Base-by-base conservation (phyloP, 2,888 invertebrate genomes). In the Lochmaea crataegi region DNA sequence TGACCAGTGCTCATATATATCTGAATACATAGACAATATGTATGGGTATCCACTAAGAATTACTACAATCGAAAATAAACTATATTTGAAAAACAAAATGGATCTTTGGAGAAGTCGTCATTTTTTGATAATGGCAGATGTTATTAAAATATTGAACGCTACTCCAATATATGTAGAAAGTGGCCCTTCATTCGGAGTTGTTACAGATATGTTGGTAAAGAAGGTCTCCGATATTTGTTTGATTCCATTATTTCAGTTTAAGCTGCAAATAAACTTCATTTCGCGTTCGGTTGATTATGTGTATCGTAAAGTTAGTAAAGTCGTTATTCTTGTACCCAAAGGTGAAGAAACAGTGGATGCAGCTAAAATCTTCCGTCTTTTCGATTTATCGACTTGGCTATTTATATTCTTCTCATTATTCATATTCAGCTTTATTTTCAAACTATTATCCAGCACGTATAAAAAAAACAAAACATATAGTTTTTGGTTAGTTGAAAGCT, bases 321-420 rank as follows among this genome's bases (percentile, higher is more conserved):
- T 69, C 2, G 69, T 64, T 26, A 7, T 69, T 10, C 11, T 69
- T 7, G 48, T 69, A 7, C 56, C 64, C n/a, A 63, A 18, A 42
- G 64, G 22, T 42, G 32, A 42, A 12, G 18, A 63, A 10, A 63
- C 1, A 64, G 18, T 69, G 5, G 22, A 12, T 9, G n/a, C 45
- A 6, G 14, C 26, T 7, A 53, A 64, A 26, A 12, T 69, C 1
- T 64, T 69, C n/a, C 22, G 56, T 7, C 56, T 69, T n/a, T 69
- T 64, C 16, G 64, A 69, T 32, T 22, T 64, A 45, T 53, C 64
- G 2, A 69, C 69, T 56, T 69, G 69, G 69, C n/a, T 51, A 32
- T 11, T 45, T 16, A 45, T 69, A 42, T 7, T 64, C 7, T 11
- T 18, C 26, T 9, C 14, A 1, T 38, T 69, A 9, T 12, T 69